Evolutionary conservation across 2,797 vertebrate species (phyloP), one percentile per base, ranked within the genome.

Genomic region (Podargus strigoides): DNA sequence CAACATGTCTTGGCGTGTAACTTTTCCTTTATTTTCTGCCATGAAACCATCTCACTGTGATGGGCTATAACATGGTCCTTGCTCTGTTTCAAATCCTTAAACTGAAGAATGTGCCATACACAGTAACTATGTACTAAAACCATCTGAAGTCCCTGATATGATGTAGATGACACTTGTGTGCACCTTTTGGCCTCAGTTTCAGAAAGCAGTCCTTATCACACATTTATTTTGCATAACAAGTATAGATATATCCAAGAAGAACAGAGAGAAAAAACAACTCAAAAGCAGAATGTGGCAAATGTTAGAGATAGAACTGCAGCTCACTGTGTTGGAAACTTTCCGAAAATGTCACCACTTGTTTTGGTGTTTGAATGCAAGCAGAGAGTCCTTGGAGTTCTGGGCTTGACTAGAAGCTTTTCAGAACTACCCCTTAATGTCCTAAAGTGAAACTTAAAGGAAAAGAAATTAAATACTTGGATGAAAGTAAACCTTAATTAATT

Each of bases 131-230:
- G 41, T 49, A 37, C 44, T 67, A 36, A 82, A 79, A 17, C 4
- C 11, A 28, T 12, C 8, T 44, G 24, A 58, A 63, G 6, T 55
- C 20, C 14, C 32, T 0, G 0, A 3, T 42, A 46, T 60, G 56
- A 73, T 27, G 22, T 19, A 67, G 30, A 30, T 56, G 8, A 52
- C 13, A 83, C 6, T 10, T 4, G 1, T 72, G 37, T 3, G 2
- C 41, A 23, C 5, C 13, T 37, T 67, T 87, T 67, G 47, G 32
- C 47, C 28, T 73, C 36, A 55, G 30, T 18, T 14, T 13, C 52
- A 70, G 39, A 64, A 81, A 53, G 55, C 7, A 28, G 10, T 26
- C 30, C 8, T n/a, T 37, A 16, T 13, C 26, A 60, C 12, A 24
- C 19, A 17, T 64, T 56, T 81, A 5, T 72, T 84, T 72, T 84